Base-by-base conservation (phyloP, 2,113 vertebrate species). In the Calidris pugnax region DNA sequence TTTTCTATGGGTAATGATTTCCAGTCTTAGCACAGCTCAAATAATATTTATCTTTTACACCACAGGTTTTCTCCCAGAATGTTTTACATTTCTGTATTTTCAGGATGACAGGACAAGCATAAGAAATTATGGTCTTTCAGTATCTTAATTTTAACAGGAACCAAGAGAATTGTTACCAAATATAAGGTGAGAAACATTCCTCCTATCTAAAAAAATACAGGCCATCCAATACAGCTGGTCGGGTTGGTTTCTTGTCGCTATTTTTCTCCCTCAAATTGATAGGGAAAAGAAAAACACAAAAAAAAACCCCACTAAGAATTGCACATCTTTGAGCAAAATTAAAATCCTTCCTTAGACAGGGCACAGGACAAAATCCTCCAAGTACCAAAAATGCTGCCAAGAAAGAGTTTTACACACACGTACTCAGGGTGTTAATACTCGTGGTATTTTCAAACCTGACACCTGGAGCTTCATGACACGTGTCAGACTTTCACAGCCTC, bases 291-390 rank as follows among this genome's bases (percentile, higher is more conserved):
- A 82, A 57, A 90, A 45, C 50, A 95, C 92, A 96, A n/a, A 90
- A 69, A 92, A 92, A 82, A 50, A 56, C 12, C 32, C 32, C 69
- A 63, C 35, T 23, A 83, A 79, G 43, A 96, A 71, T 60, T 41
- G 27, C 72, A 14, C 28, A 20, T 62, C 39, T 81, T 27, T 5
- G n/a, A 97, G 41, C n/a, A 95, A 92, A 86, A 90, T 76, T 1
- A 78, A 91, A 97, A 90, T 81, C 35, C 53, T 73, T 91, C 89
- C 64, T 72, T 64, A 91, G 45, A 86, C 69, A 80, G 59, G 19
- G 27, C 79, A n/a, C 62, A 85, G 47, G 74, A 93, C 56, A 89
- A 87, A 96, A 24, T 62, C 66, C 39, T 93, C 59, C 0, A 2
- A 85, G 62, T n/a, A 78, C 24, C 43, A 90, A 89, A 90, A 90